Percentiles rank a stretch among this genome's conserved stretches.
Evolutionary conservation across 1,140 invertebrate species (phyloP).

Genomic region (Hydropsyche tenuis): DNA sequence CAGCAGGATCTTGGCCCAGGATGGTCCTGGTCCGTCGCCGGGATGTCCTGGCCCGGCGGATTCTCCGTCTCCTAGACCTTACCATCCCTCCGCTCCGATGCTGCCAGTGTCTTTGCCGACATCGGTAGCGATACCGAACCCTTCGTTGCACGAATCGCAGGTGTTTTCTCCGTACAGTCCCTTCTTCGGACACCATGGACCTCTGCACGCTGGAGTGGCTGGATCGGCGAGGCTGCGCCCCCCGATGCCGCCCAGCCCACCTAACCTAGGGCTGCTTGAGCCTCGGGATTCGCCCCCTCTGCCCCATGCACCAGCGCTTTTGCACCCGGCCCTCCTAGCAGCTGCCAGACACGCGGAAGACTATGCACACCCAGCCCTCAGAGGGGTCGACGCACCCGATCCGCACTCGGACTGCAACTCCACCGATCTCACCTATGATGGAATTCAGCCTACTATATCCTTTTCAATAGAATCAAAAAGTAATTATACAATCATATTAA

Average conservation of each 20-base stretch:
- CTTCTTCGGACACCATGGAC: constrained; percentile 74
- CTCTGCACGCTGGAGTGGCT: constrained; percentile 54
- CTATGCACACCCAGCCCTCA: constrained; percentile 68
- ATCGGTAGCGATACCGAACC: constrained; percentile 95
- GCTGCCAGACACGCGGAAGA: constrained; percentile 79
- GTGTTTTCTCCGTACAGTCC: constrained; percentile 90
- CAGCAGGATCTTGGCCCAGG: constrained; percentile 82
- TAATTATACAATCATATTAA: no score
- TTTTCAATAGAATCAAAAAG: constrained; percentile 74
- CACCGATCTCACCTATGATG: constrained; percentile 85
- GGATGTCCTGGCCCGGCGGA: constrained; percentile 60
- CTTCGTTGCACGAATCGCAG: constrained; percentile 92
- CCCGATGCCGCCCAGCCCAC: constrained; percentile 64
- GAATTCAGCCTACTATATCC: constrained; percentile 93
- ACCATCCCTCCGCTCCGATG: constrained; percentile 79
- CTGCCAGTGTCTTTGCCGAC: constrained; percentile 88
- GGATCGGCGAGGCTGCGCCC: constrained; percentile 60
- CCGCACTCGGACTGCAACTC: constrained; percentile 88
- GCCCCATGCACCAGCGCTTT: constrained; percentile 78
- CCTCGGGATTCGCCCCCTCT: constrained; percentile 79
- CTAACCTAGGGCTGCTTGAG: constrained; percentile 70
- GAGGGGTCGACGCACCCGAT: constrained; percentile 78
- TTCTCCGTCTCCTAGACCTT: constrained; percentile 75
- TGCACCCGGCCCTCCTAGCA: constrained; percentile 80
- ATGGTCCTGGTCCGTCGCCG: constrained; percentile 73